These are phyloP conservation scores for Ceratotherium simum DNA, from an alignment of 2,113 vertebrate species.

Conservation along the genomic window DNA sequence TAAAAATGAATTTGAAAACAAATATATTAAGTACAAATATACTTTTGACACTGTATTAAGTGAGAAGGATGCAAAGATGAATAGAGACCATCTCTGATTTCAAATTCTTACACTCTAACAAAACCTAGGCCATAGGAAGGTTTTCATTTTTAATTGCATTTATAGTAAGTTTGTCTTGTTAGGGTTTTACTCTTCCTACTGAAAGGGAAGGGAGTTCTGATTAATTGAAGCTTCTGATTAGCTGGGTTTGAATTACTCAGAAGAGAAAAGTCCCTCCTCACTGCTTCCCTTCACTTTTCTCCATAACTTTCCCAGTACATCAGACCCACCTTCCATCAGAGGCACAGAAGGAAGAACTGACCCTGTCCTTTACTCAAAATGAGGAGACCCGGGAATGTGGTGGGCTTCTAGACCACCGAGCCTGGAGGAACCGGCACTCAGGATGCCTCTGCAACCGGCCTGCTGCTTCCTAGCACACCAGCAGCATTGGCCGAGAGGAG, in stretches of 20 bases:
- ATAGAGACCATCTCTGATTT: neutral
- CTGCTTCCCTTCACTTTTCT: neutral
- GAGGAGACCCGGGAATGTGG: neutral
- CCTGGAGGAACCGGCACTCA: neutral
- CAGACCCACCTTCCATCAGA: neutral
- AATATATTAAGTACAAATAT: neutral
- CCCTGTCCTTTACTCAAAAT: neutral
- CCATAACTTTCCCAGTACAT: neutral
- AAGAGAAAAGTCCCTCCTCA: neutral
- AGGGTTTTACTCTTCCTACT: neutral
- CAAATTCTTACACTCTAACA: neutral
- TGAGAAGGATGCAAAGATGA: neutral
- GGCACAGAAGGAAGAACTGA: neutral
- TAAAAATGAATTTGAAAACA: slow-evolving; percentile 19
- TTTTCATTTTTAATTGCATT: neutral
- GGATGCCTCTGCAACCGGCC: neutral
- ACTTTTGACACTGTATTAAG: neutral
- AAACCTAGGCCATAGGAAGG: neutral
- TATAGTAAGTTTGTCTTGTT: neutral
- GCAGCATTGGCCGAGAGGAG: neutral
- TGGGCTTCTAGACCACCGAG: neutral
- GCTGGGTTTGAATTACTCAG: neutral
- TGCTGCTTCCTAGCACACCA: neutral
- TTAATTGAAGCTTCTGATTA: neutral
- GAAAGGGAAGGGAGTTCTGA: neutral